Evolutionary conservation across 2,888 invertebrate genomes (phyloP), one percentile per base, ranked within the genome.

Genomic region (Coleophora flavipennella): DNA sequence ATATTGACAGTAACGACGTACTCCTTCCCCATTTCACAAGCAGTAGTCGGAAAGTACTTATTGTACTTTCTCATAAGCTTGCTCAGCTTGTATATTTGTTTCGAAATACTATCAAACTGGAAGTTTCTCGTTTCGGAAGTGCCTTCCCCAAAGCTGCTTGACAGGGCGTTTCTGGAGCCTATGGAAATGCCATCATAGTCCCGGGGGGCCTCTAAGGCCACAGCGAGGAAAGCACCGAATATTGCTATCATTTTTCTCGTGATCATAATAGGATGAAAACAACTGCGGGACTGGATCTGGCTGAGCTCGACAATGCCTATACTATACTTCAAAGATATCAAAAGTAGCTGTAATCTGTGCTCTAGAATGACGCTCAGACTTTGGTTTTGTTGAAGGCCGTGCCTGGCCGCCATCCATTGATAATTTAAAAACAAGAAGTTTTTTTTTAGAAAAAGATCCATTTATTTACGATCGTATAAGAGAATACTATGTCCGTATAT

Each of bases 81-180:
- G n/a, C n/a, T n/a, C n/a, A n/a, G n/a, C n/a, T 61, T 3, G 42
- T 49, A 45, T 42, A 81, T 62, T 1, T 67, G 60, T 1, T 45
- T 48, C 0, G 80, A 36, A 50, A 68, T 55, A 0, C 56, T 43
- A 27, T 81, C 73, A 1, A 83, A 26, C 29, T 62, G 80, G 51
- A 80, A 78, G 11, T 52, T 53, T 25, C 52, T 48, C 0, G 77
- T 70, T 49, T 78, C 72, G 54, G 80, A 77, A 0, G 72, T 10
- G 10, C 62, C 53, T 0, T 62, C 62, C 2, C 47, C 43, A 44
- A 65, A 46, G 40, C 51, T 59, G 6, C 13, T 38, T 0, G 20
- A 20, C 20, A 20, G 42, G 45, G 13, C 40, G 48, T 34, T 40
- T 52, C 1, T 50, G 44, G 7, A 38, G 31, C 3, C 41, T 43